Conservation (phyloP, 2,113 vertebrate genomes). For the Macquaria australasica region DNA sequence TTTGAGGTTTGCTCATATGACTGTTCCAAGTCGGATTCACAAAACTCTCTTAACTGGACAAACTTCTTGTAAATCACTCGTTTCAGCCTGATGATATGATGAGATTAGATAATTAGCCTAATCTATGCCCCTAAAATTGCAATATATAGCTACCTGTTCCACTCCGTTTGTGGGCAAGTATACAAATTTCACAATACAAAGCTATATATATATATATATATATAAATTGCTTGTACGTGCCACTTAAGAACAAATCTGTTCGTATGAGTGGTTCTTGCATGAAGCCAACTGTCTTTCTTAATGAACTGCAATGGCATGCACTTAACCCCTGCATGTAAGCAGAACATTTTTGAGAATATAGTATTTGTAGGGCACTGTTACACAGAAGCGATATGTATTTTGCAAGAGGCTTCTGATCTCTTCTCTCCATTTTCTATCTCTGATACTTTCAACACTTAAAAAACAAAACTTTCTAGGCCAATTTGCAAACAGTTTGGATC, state of each 20-base stretch:
- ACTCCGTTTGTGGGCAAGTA: no score
- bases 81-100: no score
- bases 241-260: not conserved
- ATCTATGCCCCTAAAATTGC: no score
- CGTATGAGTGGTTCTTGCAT: not conserved
- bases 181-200: no score
- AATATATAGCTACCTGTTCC: no score
- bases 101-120: not conserved
- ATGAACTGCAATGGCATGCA: not conserved
- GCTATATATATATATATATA: no score
- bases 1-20: no score
- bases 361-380: not conserved
- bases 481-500: conserved; percentile 9
- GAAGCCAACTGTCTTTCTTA: not conserved
- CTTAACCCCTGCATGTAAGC: not conserved
- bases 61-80: not conserved
- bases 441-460: not conserved
- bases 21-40: not conserved
- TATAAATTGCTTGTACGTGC: no score
- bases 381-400: not conserved
- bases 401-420: conserved; percentile 1
- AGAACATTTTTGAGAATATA: not conserved
- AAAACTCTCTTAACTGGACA: not conserved
- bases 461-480: not conserved
- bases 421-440: not conserved